Conservation (phyloP, 2,113 vertebrate genomes). For the Campylorhamphus procurvoides region DNA sequence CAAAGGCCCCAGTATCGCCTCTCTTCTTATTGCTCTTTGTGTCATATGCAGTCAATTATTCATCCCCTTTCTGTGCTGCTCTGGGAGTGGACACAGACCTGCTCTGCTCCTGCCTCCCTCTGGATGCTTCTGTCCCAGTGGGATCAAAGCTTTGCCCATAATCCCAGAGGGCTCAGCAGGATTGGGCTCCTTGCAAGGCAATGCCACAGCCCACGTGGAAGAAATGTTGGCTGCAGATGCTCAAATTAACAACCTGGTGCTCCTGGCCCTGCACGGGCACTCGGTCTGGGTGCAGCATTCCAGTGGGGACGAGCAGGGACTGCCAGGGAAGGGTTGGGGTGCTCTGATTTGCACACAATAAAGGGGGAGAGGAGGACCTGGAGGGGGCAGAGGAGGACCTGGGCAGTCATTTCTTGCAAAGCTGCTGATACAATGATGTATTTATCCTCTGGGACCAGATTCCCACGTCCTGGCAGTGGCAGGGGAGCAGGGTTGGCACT, state of each 20-base stretch:
- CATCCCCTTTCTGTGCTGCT: conserved; percentile 1
- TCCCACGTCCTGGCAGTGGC: accelerated
- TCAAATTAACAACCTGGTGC: background rate
- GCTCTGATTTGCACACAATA: background rate
- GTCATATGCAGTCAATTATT: conserved; percentile 72
- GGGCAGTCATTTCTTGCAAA: background rate
- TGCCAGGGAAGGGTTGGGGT: background rate
- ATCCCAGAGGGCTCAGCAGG: background rate
- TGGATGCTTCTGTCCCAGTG: background rate
- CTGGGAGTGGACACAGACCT: accelerated
- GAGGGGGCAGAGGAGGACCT: background rate
- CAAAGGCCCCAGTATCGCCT: conserved; percentile 57
- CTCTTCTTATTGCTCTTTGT: conserved; percentile 57
- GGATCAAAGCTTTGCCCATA: accelerated
- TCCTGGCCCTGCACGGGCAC: background rate
- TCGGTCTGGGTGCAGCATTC: accelerated
- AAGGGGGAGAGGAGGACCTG: background rate
- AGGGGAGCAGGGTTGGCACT: background rate
- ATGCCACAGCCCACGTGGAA: accelerated
- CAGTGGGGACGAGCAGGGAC: background rate
- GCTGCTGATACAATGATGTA: accelerated
- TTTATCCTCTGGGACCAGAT: background rate
- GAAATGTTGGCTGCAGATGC: background rate
- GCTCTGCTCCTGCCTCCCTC: background rate
- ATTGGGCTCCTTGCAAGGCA: background rate